Evolutionary conservation across 2,797 vertebrate species (phyloP).

Genomic region (Geotrypetes seraphini): DNA sequence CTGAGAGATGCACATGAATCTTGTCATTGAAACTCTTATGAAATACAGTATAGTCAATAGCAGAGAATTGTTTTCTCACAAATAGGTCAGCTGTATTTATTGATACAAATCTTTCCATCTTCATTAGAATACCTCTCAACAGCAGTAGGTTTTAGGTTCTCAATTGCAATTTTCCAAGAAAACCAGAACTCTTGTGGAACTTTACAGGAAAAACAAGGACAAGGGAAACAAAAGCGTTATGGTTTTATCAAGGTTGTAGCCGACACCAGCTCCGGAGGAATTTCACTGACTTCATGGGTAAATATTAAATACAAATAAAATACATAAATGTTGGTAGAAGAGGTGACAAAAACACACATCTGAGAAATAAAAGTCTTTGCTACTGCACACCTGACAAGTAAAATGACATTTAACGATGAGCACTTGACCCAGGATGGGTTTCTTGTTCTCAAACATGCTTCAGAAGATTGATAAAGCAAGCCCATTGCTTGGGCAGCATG

Average conservation of each 20-base stretch:
- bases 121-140: slow-evolving; percentile 16
- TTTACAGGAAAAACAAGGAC: too few species aligned
- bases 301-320: too few species aligned
- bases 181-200: background rate
- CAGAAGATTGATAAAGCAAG: background rate
- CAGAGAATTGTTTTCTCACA: slow-evolving; percentile 31
- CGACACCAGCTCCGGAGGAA: too few species aligned
- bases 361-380: background rate
- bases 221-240: too few species aligned
- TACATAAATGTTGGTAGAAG: slow-evolving; percentile 12
- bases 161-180: slow-evolving; percentile 13
- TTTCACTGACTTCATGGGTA: too few species aligned
- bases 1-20: slow-evolving; percentile 19
- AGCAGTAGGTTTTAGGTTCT: slow-evolving; percentile 5
- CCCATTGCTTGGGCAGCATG: background rate
- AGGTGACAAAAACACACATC: too few species aligned
- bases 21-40: slow-evolving; percentile 19
- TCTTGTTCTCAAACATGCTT: too few species aligned
- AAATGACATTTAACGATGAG: background rate
- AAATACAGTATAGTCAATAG: slow-evolving; percentile 14
- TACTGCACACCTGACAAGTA: background rate
- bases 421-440: slow-evolving; percentile 1
- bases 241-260: slow-evolving; percentile 12
- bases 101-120: slow-evolving; percentile 33
- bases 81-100: slow-evolving; percentile 19